A percentile compares a stretch with the other conserved stretches of the same genome.
These are phyloP conservation scores for Carassius carassius DNA, from an alignment of 2,113 vertebrate species.

Conservation along the genomic window DNA sequence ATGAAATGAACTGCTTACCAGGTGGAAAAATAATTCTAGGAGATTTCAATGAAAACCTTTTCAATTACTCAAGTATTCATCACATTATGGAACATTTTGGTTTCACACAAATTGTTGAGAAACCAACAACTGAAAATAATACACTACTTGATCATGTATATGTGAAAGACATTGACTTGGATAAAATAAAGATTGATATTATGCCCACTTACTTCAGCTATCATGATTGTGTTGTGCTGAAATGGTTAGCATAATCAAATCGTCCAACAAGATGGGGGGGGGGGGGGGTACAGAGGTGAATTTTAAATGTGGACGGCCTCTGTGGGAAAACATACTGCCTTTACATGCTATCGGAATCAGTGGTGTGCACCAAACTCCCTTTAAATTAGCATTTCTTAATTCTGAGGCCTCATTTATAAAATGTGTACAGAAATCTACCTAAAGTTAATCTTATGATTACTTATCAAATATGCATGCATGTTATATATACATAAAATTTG, in stretches of 20 bases:
- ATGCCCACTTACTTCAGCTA: not conserved
- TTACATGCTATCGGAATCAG: no score
- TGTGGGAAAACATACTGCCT: no score
- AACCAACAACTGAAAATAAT: not conserved
- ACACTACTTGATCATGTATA: not conserved
- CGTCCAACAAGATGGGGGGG: no score
- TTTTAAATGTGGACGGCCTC: no score
- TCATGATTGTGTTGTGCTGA: not conserved
- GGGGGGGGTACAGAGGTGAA: no score
- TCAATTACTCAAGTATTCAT: not conserved
- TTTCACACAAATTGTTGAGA: not conserved
- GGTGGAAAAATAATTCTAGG: not conserved
- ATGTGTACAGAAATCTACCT: no score
- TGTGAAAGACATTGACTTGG: not conserved
- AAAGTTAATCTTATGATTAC: no score
- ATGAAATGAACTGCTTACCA: not conserved
- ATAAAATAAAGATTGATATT: not conserved
- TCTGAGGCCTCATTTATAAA: no score
- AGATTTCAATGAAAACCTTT: constrained; percentile 6
- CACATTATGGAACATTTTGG: not conserved
- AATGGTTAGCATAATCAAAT: not conserved
- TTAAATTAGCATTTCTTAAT: no score
- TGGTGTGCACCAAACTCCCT: no score
- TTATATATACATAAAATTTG: no score
- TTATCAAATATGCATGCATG: no score